A percentile compares a stretch with the other conserved stretches of the same genome.
Conservation (phyloP, 2,797 vertebrate genomes). For the Hipposideros larvatus region DNA sequence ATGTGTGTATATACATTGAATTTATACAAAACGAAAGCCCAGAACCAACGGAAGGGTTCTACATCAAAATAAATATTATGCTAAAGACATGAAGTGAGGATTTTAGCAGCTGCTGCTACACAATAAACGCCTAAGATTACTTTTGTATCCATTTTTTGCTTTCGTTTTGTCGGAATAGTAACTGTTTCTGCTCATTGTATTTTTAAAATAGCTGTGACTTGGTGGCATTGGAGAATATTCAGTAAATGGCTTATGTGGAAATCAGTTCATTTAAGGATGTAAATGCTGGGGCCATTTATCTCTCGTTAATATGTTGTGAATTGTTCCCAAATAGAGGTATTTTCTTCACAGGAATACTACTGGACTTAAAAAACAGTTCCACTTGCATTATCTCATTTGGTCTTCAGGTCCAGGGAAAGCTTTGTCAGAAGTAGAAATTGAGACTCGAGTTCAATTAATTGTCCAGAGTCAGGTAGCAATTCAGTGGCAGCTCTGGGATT, state of each 20-base stretch:
- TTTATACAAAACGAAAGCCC: slow-evolving; percentile 4
- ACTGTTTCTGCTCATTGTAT: background rate
- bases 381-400: slow-evolving; percentile 22
- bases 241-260: background rate
- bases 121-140: slow-evolving; percentile 8
- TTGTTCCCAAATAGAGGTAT: background rate
- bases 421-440: slow-evolving; percentile 48
- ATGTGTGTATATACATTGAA: background rate
- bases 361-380: background rate
- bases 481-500: background rate
- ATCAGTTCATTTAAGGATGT: background rate
- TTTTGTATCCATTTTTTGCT: background rate
- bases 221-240: slow-evolving; percentile 2
- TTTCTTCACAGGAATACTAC: slow-evolving; percentile 23
- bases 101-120: slow-evolving; percentile 10
- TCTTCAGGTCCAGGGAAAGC: background rate
- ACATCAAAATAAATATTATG: background rate
- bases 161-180: background rate
- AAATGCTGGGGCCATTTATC: background rate
- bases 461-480: background rate
- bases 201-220: background rate
- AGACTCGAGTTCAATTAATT: background rate
- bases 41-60: background rate
- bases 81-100: background rate
- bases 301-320: background rate